Base-by-base conservation (phyloP, 2,797 vertebrate species). In the Spinus pinus region DNA sequence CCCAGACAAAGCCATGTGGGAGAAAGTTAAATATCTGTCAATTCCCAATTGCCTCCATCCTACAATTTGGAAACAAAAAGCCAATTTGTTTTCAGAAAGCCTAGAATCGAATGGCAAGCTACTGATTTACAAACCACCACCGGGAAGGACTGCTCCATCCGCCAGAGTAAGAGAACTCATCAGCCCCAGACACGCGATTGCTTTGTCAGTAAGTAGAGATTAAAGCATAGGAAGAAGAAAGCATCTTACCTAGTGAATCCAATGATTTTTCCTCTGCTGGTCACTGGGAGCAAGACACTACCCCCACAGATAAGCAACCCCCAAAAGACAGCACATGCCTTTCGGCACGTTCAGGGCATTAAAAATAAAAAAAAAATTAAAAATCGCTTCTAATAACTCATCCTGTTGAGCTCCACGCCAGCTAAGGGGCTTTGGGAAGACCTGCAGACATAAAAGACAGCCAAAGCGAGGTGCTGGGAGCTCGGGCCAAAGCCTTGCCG, bases 231-330 rank as follows among this genome's bases (percentile, higher is more conserved):
- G 77, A 95, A 94, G 90, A 78, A 75, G 78, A 90, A 28, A 81
- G 87, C 74, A 39, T 94, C 94, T 98, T 98, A 97, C 96, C 88
- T 92, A 94, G 88, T 24, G 79, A 90, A 75, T 95, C 95, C 96
- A 94, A 49, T 67, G 92, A 78, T 81, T 95, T 93, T 75, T 87
- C 79, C 88, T 95, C 90, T 89, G 83, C 94, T 93, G 95, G 93
- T 95, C 91, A 77, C 62, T 42, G 50, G n/a, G 79, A 94, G 35
- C 2, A 47, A 95, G 84, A 80, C 46, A 58, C 82, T 84, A 90
- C 72, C 93, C 93, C 93, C 53, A 67, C 81, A 79, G 88, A 92
- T 9, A 72, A n/a, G 35, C 86, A 72, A 81, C 39, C 80, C 94
- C 67, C 66, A 35, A 47, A 61, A 81, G 81, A 60, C 1, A 89